phyloP scores from a whole-genome alignment of 1,140 invertebrate species.

The Psilanteris sp. region DNA sequence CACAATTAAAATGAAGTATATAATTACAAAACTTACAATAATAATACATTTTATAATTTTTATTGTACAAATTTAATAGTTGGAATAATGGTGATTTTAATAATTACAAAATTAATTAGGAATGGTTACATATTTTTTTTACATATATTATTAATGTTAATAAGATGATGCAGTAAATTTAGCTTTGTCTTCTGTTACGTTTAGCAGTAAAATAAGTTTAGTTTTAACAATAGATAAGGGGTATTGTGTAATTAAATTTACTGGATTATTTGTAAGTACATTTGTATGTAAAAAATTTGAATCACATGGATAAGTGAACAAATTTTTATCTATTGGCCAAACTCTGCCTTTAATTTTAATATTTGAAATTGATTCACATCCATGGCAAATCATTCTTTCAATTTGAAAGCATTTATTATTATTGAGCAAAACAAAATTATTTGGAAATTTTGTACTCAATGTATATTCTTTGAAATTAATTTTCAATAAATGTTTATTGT shows the following conservation, averaged over 20 bases:
- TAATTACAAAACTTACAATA: too few species aligned
- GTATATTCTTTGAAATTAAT: constrained; percentile 15
- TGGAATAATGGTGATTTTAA: too few species aligned
- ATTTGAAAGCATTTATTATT: constrained; percentile 13
- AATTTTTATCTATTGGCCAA: constrained; percentile 4
- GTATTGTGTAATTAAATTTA: constrained; percentile 1
- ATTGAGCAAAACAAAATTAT: constrained; percentile 11
- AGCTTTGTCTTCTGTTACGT: neutral
- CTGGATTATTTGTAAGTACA: constrained; percentile 1
- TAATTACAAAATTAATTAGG: too few species aligned
- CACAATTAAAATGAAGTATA: too few species aligned
- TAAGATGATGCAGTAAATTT: constrained; percentile 1
- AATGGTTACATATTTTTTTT: too few species aligned
- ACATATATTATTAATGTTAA: too few species aligned
- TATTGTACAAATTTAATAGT: too few species aligned
- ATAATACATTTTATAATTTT: too few species aligned
- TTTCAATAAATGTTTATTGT: constrained; percentile 5
- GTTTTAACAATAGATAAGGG: constrained; percentile 1
- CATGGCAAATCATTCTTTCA: constrained; percentile 1
- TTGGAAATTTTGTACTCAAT: constrained; percentile 5
- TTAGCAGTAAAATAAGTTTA: constrained; percentile 2
- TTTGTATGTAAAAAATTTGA: neutral
- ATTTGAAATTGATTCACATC: neutral
- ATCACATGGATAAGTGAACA: constrained; percentile 9
- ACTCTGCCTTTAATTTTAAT: constrained; percentile 7